Evolutionary conservation across 2,888 invertebrate genomes (phyloP).

Genomic region (Hybos culiciformis): DNA sequence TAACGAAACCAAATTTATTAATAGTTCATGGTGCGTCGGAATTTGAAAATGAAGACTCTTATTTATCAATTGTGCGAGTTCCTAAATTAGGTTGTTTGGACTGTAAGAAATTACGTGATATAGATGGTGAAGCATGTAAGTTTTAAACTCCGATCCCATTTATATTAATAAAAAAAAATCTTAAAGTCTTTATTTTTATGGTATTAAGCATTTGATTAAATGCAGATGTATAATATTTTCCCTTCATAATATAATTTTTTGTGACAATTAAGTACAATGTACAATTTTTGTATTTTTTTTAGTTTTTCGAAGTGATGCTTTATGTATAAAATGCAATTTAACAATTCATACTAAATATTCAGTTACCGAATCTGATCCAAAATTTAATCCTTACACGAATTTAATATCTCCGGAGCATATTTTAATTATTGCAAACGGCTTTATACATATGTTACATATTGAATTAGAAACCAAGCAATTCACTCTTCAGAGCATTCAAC

Average conservation of each 20-base stretch:
- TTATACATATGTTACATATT: slow-evolving; percentile 61
- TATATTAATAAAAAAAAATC: no score
- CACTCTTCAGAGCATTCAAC: neutral
- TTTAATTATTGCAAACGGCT: slow-evolving; percentile 72
- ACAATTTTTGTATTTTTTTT: slow-evolving; percentile 21
- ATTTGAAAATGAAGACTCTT: slow-evolving; percentile 35
- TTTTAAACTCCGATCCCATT: no score
- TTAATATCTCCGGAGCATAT: slow-evolving; percentile 58
- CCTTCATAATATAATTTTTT: slow-evolving; percentile 15
- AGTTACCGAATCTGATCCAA: slow-evolving; percentile 72
- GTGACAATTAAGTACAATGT: no score
- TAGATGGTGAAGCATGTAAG: slow-evolving; percentile 24
- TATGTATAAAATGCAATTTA: slow-evolving; percentile 79
- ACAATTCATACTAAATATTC: slow-evolving; percentile 87
- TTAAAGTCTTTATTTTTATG: no score
- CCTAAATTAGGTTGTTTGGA: slow-evolving; percentile 49
- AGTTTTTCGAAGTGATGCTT: slow-evolving; percentile 47
- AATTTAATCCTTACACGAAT: slow-evolving; percentile 56
- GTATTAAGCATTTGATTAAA: slow-evolving; percentile 14
- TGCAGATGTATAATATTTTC: slow-evolving; percentile 31
- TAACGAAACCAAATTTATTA: slow-evolving; percentile 42
- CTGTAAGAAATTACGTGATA: slow-evolving; percentile 42
- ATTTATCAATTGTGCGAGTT: slow-evolving; percentile 37
- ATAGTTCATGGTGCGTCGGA: slow-evolving; percentile 43
- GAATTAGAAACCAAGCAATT: no score